Percentiles rank a stretch among this genome's conserved stretches.
phyloP scores from a whole-genome alignment of 2,797 vertebrate species.

The Micrastur ruficollis region DNA sequence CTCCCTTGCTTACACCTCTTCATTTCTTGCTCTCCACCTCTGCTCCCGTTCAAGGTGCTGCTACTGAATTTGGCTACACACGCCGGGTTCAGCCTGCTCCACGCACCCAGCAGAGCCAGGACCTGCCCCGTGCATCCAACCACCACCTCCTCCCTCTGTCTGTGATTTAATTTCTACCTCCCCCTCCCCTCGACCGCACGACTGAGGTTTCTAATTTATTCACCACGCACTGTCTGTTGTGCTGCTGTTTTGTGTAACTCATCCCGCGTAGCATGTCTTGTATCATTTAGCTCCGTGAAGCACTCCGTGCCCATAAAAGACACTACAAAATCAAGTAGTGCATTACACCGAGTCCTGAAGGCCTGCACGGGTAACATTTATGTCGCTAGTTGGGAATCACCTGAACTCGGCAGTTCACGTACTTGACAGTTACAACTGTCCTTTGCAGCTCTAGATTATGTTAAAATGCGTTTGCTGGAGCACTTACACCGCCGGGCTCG shows the following conservation, averaged over 20 bases:
- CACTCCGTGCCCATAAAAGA: not conserved
- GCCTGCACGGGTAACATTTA: not conserved
- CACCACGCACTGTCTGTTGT: not conserved
- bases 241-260: not conserved
- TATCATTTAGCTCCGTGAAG: not conserved
- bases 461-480: not conserved
- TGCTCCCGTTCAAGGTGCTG: not conserved
- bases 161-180: not conserved
- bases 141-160: not conserved
- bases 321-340: not conserved
- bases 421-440: slow-evolving; percentile 49
- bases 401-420: not conserved
- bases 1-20: not conserved
- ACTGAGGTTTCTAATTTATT: slow-evolving; percentile 24
- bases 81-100: not conserved
- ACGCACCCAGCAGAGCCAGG: not conserved
- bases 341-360: not conserved
- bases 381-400: not conserved
- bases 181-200: not conserved
- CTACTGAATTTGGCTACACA: not conserved
- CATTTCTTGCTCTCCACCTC: not conserved
- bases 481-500: not conserved
- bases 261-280: not conserved
- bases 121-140: not conserved
- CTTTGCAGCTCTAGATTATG: not conserved